phyloP scores from a whole-genome alignment of 2,888 invertebrate genomes.

The Nephrotoma appendiculata region DNA sequence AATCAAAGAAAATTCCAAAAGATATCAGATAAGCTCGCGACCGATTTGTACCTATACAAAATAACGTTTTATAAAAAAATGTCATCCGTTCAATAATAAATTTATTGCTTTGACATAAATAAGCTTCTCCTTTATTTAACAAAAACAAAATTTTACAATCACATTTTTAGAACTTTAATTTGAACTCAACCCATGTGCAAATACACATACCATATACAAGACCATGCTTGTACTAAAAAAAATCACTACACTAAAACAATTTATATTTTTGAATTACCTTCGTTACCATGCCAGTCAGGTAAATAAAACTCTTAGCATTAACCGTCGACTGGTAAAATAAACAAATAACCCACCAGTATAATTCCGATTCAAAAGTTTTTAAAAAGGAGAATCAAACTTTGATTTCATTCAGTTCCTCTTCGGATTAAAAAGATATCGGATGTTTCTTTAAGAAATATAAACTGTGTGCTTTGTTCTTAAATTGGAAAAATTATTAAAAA shows the following conservation, averaged over 20 bases:
- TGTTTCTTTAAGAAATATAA: slow-evolving; percentile 5
- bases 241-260: neutral
- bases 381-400: neutral
- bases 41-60: neutral
- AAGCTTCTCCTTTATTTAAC: neutral
- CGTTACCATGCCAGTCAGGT: neutral
- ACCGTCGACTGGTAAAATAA: neutral
- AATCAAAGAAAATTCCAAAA: neutral
- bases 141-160: neutral
- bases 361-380: neutral
- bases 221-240: neutral
- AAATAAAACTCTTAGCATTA: neutral
- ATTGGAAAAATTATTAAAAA: neutral
- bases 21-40: neutral
- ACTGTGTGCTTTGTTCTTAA: neutral
- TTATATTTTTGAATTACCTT: neutral
- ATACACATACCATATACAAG: neutral
- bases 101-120: neutral
- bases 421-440: slow-evolving; percentile 11
- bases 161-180: neutral
- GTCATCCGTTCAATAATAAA: neutral
- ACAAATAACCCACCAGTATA: neutral
- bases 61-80: neutral
- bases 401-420: slow-evolving; percentile 11
- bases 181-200: neutral